phyloP scores from a whole-genome alignment of 2,113 vertebrate genomes.

The Lethenteron reissneri region DNA sequence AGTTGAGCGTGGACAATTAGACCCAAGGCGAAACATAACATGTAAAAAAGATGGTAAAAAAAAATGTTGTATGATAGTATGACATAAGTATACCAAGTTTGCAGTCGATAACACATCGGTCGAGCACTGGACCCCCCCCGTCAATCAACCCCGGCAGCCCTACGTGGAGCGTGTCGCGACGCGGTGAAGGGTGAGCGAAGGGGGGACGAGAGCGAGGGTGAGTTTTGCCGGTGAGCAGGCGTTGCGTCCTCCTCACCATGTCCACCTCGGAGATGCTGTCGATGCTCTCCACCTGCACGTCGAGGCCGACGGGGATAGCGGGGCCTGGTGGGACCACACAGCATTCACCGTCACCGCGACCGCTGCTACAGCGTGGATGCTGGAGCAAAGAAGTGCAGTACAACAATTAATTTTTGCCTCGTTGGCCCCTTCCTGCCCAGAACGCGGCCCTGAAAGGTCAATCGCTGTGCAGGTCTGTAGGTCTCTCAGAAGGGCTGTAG shows the following conservation, averaged over 20 bases:
- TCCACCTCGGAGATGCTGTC: conserved; percentile 45
- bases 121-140: too few relatives aligned
- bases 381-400: background rate
- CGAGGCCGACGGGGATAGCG: conserved; percentile 40
- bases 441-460: background rate
- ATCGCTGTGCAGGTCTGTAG: background rate
- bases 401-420: background rate
- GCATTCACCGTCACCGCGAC: background rate
- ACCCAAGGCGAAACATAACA: too few relatives aligned
- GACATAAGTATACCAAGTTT: too few relatives aligned
- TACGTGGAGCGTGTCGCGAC: too few relatives aligned
- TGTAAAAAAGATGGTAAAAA: too few relatives aligned
- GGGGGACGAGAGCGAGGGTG: too few relatives aligned
- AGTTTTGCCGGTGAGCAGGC: too few relatives aligned
- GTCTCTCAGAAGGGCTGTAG: background rate
- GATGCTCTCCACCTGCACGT: conserved; percentile 43
- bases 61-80: too few relatives aligned
- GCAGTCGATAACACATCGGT: too few relatives aligned
- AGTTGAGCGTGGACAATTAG: too few relatives aligned
- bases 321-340: conserved; percentile 22
- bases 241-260: conserved; percentile 13
- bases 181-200: too few relatives aligned
- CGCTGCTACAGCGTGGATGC: background rate
- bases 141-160: too few relatives aligned
- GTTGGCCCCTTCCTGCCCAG: background rate